phyloP scores from a whole-genome alignment of 2,797 vertebrate species.

The Leptatherina wallacei region DNA sequence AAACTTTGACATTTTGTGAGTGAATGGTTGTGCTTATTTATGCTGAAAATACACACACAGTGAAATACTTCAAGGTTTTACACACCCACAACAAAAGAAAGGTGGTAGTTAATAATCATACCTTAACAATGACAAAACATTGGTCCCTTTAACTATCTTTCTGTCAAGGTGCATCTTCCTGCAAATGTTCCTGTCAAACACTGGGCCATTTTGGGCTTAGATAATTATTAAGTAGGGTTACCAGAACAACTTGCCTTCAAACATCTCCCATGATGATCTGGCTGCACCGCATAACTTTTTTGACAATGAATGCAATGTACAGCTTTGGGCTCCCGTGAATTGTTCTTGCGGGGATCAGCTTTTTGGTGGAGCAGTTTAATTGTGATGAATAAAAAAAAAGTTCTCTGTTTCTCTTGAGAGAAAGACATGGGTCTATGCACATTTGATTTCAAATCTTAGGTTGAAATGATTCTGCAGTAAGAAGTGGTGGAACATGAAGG shows the following conservation, averaged over 20 bases:
- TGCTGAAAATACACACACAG: slow-evolving; percentile 9
- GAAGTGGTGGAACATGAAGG: neutral
- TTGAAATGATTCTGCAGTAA: slow-evolving; percentile 7
- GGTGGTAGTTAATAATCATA: slow-evolving; percentile 21
- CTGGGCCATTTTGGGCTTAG: neutral
- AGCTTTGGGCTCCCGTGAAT: neutral
- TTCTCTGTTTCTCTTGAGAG: slow-evolving; percentile 16
- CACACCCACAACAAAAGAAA: slow-evolving; percentile 35
- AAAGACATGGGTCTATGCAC: slow-evolving; percentile 29
- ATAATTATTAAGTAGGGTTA: slow-evolving; percentile 10
- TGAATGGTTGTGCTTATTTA: slow-evolving; percentile 3
- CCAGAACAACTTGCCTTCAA: slow-evolving; percentile 12
- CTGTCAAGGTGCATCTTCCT: neutral
- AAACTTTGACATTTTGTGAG: slow-evolving; percentile 23
- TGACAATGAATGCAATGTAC: slow-evolving; percentile 21
- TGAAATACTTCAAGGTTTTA: slow-evolving; percentile 33
- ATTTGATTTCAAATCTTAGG: slow-evolving; percentile 15
- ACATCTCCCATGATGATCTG: neutral
- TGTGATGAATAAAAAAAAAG: slow-evolving; percentile 37
- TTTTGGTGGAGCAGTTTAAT: slow-evolving; percentile 3
- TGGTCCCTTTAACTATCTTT: neutral
- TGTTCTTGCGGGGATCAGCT: neutral
- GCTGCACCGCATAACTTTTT: neutral
- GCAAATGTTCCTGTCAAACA: neutral
- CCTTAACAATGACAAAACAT: slow-evolving; percentile 34